Evolutionary conservation across 2,888 invertebrate genomes (phyloP).

Genomic region (Yponomeuta malinellus): DNA sequence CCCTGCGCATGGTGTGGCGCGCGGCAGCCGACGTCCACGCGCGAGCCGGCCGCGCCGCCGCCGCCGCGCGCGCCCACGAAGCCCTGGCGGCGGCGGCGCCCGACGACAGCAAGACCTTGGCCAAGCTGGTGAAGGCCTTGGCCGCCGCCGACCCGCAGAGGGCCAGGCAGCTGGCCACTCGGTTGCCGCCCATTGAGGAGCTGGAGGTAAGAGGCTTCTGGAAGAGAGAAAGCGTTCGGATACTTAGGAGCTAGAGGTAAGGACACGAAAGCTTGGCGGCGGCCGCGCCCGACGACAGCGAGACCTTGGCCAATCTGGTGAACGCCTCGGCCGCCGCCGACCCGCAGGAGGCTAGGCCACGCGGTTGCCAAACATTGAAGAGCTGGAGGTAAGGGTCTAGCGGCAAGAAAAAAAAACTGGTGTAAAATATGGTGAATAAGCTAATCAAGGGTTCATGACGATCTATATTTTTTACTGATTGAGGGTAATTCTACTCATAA

Average conservation of each 20-base stretch:
- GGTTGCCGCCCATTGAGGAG: constrained; percentile 49
- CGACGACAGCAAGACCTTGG: constrained; percentile 85
- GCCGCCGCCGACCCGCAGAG: constrained; percentile 85
- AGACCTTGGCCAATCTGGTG: background rate
- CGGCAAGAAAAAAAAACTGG: background rate
- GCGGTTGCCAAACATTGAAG: constrained; percentile 47
- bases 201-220: constrained; percentile 36
- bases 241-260: background rate
- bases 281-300: background rate
- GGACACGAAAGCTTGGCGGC: background rate
- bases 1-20: constrained; percentile 87
- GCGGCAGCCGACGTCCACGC: constrained; percentile 91
- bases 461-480: too few relatives aligned
- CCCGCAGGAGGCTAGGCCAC: constrained; percentile 44
- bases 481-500: too few relatives aligned
- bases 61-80: constrained; percentile 88
- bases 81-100: constrained; percentile 80
- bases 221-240: background rate
- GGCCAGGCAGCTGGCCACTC: constrained; percentile 78
- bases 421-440: too few relatives aligned
- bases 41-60: constrained; percentile 82
- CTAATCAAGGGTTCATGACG: too few relatives aligned
- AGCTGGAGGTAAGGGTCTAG: constrained; percentile 37
- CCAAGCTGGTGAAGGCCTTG: constrained; percentile 94
- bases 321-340: background rate